Percentiles rank a stretch among this genome's conserved stretches.
phyloP scores from a whole-genome alignment of 1,140 invertebrate species.

The Nixonia krombeini region DNA sequence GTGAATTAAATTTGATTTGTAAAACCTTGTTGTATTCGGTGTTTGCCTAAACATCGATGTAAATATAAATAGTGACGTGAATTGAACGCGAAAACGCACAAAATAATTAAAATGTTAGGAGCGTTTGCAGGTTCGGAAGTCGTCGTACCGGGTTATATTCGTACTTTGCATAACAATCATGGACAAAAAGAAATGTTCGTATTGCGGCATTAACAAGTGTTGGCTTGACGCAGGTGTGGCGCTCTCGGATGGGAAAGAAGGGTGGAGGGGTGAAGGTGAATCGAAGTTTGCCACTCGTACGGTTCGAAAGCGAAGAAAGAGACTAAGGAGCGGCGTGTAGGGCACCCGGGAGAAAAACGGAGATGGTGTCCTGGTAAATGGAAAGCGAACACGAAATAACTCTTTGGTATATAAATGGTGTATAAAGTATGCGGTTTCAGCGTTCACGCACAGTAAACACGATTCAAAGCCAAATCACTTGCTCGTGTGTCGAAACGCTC shows the following conservation, averaged over 20 bases:
- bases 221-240: constrained; percentile 16
- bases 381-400: too few relatives aligned
- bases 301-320: constrained; percentile 21
- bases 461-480: constrained; percentile 11
- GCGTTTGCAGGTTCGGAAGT: too few relatives aligned
- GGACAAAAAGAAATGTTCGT: constrained; percentile 34
- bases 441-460: not conserved
- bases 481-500: not conserved
- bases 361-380: constrained; percentile 19
- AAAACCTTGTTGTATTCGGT: too few relatives aligned
- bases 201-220: constrained; percentile 33
- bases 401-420: constrained; percentile 16
- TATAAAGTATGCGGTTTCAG: constrained; percentile 13
- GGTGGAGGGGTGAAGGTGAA: constrained; percentile 19
- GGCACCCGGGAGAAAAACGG: constrained; percentile 5
- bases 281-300: constrained; percentile 14
- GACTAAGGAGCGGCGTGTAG: constrained; percentile 9
- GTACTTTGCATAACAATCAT: too few relatives aligned
- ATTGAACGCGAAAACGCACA: too few relatives aligned
- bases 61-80: too few relatives aligned
- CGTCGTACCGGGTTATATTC: too few relatives aligned
- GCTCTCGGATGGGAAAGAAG: constrained; percentile 19
- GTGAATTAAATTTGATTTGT: too few relatives aligned
- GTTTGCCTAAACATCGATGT: too few relatives aligned
- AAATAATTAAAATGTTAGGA: too few relatives aligned